phyloP scores from a whole-genome alignment of 1,140 invertebrate species.

The Ctenoplectra terminalis region DNA sequence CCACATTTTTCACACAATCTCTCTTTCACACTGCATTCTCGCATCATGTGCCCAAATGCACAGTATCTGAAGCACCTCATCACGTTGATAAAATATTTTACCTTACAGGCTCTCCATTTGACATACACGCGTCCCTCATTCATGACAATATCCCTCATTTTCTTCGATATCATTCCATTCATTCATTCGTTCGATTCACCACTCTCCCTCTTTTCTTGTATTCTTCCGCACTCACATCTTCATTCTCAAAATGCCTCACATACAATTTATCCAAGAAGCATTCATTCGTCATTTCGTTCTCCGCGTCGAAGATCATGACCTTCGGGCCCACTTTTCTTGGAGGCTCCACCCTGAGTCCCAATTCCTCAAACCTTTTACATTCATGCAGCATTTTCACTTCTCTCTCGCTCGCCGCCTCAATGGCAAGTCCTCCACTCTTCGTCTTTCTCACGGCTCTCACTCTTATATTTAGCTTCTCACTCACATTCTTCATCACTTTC shows the following conservation, averaged over 20 bases:
- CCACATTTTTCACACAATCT: background rate
- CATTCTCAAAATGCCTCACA: slow-evolving; percentile 22
- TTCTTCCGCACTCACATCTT: background rate
- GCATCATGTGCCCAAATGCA: slow-evolving; percentile 27
- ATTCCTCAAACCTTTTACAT: background rate
- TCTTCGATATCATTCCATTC: background rate
- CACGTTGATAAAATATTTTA: slow-evolving; percentile 1
- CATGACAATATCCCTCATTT: background rate
- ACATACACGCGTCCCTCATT: slow-evolving; percentile 24
- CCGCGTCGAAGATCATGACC: slow-evolving; percentile 37
- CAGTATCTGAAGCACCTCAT: slow-evolving; percentile 8
- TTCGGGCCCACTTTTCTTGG: slow-evolving; percentile 21
- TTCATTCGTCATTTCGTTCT: slow-evolving; percentile 25
- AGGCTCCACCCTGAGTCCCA: background rate
- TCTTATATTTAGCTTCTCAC: slow-evolving; percentile 1
- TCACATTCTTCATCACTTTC: slow-evolving; percentile 20
- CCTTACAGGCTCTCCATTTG: slow-evolving; percentile 3
- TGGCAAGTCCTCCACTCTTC: no score
- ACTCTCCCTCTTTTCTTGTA: background rate
- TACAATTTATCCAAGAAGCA: slow-evolving; percentile 18
- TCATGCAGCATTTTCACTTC: slow-evolving; percentile 22
- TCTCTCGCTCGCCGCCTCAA: slow-evolving; percentile 19
- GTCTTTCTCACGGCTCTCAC: slow-evolving; percentile 29
- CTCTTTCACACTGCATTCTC: background rate
- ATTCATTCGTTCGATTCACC: background rate